Conservation (phyloP, 2,797 vertebrate species). For the Galagoides demidoff region DNA sequence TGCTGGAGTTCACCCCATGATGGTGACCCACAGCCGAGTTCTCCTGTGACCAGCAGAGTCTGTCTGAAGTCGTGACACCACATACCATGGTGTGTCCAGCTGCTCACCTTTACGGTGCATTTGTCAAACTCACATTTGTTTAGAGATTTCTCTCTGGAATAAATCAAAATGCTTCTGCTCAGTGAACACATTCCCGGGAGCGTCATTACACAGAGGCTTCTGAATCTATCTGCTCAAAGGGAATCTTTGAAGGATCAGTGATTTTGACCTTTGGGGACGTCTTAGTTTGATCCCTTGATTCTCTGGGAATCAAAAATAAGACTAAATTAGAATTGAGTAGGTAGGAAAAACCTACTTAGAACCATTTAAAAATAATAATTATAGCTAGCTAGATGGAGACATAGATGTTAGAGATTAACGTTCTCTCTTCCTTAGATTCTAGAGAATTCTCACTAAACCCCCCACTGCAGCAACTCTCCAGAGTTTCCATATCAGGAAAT, state of each 20-base stretch:
- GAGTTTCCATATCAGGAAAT: neutral
- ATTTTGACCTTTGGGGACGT: neutral
- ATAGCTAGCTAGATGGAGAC: neutral
- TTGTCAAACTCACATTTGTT: neutral
- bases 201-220: neutral
- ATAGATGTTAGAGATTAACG: neutral
- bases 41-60: neutral
- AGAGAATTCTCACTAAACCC: neutral
- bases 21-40: neutral
- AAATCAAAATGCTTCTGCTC: conserved; percentile 1
- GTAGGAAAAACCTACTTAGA: conserved; percentile 1
- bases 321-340: neutral
- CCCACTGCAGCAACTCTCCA: neutral
- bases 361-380: neutral
- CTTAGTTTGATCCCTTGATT: neutral
- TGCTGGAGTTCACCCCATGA: neutral
- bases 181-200: neutral
- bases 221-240: neutral
- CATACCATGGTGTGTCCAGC: neutral
- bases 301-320: conserved; percentile 14
- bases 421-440: neutral
- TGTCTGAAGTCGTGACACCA: neutral
- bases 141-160: conserved; percentile 2
- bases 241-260: neutral
- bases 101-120: neutral